A percentile compares a stretch with the other conserved stretches of the same genome.
Evolutionary conservation across 2,888 invertebrate genomes (phyloP).

Genomic region (Caenorhabditis panamensis): DNA sequence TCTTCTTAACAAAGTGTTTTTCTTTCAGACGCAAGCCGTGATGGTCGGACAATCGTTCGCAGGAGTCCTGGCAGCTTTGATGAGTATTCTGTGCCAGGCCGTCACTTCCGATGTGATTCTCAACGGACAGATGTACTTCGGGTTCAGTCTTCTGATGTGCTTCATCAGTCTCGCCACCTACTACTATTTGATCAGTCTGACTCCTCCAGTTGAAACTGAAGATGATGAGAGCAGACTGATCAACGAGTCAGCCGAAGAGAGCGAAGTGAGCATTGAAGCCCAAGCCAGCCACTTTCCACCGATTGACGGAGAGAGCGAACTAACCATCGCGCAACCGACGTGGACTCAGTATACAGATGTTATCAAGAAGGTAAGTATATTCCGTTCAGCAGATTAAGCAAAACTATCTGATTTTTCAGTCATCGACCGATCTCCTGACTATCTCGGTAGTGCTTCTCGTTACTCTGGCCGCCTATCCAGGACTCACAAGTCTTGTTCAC

Average conservation of each 20-base stretch:
- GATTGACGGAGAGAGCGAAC: conserved; percentile 15
- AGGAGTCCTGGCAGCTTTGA: conserved; percentile 65
- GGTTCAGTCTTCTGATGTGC: conserved; percentile 64
- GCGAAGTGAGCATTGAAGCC: conserved; percentile 35
- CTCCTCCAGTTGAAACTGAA: conserved; percentile 22
- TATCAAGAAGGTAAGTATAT: conserved; percentile 28
- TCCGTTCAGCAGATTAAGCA: background rate
- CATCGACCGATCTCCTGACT: conserved; percentile 32
- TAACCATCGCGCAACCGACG: background rate
- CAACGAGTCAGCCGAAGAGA: background rate
- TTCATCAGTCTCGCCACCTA: conserved; percentile 64
- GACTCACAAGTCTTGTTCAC: conserved; percentile 65
- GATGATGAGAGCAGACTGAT: conserved; percentile 30
- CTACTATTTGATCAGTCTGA: conserved; percentile 45
- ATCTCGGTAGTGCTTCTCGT: conserved; percentile 60
- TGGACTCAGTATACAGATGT: conserved; percentile 35
- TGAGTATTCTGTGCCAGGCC: conserved; percentile 60
- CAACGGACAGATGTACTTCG: conserved; percentile 70
- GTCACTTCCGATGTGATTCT: conserved; percentile 64
- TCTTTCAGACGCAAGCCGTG: conserved; percentile 67
- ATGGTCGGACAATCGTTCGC: conserved; percentile 70
- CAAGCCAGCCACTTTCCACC: conserved; percentile 55
- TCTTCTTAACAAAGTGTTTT: background rate
- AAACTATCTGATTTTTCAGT: no score
- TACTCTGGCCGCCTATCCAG: conserved; percentile 68